Evolutionary conservation across 2,888 invertebrate genomes (phyloP).

Genomic region (Caenorhabditis sulstoni): DNA sequence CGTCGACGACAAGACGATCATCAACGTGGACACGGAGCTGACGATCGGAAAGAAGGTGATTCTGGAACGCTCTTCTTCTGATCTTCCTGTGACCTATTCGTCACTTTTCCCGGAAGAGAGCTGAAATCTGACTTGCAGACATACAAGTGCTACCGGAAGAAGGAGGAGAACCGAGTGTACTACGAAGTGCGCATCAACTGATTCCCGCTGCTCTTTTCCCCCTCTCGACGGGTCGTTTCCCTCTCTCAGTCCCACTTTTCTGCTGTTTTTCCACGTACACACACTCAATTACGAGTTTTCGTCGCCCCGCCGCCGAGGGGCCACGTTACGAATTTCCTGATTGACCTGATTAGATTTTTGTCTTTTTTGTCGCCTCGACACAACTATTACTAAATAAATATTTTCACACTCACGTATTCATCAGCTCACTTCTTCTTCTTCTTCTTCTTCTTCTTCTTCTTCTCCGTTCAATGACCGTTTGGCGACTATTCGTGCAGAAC

Average conservation of each 20-base stretch:
- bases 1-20: slow-evolving; percentile 69
- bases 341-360: too few species aligned
- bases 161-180: slow-evolving; percentile 63
- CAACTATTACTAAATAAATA: too few species aligned
- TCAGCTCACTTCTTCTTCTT: neutral
- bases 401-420: too few species aligned
- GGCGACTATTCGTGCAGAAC: neutral
- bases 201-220: slow-evolving; percentile 5
- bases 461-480: neutral
- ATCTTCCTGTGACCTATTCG: too few species aligned
- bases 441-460: neutral
- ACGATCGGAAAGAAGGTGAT: slow-evolving; percentile 66
- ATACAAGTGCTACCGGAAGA: slow-evolving; percentile 67
- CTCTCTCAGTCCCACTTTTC: slow-evolving; percentile 17
- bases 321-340: neutral
- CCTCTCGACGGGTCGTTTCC: slow-evolving; percentile 34
- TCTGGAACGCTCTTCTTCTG: neutral
- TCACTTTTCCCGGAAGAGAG: too few species aligned
- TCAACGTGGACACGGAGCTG: slow-evolving; percentile 66
- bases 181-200: slow-evolving; percentile 64
- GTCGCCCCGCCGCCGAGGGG: neutral
- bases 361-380: too few species aligned
- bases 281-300: slow-evolving; percentile 15
- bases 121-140: slow-evolving; percentile 53
- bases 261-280: slow-evolving; percentile 3